A percentile compares a stretch with the other conserved stretches of the same genome.
phyloP scores from a whole-genome alignment of 2,113 vertebrate species.

The Hemichromis elongatus region DNA sequence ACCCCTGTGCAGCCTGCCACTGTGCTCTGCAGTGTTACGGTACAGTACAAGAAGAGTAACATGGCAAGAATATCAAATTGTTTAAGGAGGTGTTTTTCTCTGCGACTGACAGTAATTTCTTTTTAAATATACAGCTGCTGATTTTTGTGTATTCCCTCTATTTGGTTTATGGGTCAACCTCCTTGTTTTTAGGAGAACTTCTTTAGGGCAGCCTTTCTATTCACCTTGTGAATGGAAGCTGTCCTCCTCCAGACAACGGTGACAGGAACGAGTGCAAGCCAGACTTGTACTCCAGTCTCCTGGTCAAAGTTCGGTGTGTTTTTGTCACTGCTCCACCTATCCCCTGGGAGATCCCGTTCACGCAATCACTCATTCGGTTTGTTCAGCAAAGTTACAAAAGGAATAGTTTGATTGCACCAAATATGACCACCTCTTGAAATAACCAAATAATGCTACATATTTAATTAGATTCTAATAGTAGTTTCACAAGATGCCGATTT shows the following conservation, averaged over 20 bases:
- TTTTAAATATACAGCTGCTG: slow-evolving; percentile 29
- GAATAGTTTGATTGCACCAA: not conserved
- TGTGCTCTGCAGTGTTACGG: slow-evolving; percentile 30
- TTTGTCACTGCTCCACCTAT: not conserved
- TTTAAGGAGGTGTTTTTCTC: slow-evolving; percentile 36
- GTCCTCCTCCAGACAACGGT: not conserved
- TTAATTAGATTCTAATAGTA: rapidly evolving
- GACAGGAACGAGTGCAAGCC: too few relatives aligned
- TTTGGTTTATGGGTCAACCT: not conserved
- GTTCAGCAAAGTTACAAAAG: not conserved
- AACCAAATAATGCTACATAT: not conserved
- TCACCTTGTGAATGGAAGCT: not conserved
- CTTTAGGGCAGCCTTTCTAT: slow-evolving; percentile 5
- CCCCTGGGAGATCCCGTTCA: not conserved
- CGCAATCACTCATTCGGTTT: rapidly evolving
- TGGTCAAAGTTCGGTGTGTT: not conserved
- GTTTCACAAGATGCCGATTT: not conserved
- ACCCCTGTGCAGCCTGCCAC: slow-evolving; percentile 19
- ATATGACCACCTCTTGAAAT: not conserved
- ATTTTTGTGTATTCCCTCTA: slow-evolving; percentile 54
- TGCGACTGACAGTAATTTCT: slow-evolving; percentile 55
- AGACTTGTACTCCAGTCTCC: not conserved
- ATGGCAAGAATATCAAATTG: slow-evolving; percentile 65
- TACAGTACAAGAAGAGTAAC: slow-evolving; percentile 47
- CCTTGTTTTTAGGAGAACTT: slow-evolving; percentile 12